Percentiles rank a stretch among this genome's conserved stretches.
These are phyloP conservation scores for Acanthopagrus latus DNA, from an alignment of 2,797 vertebrate genomes.

Conservation along the genomic window DNA sequence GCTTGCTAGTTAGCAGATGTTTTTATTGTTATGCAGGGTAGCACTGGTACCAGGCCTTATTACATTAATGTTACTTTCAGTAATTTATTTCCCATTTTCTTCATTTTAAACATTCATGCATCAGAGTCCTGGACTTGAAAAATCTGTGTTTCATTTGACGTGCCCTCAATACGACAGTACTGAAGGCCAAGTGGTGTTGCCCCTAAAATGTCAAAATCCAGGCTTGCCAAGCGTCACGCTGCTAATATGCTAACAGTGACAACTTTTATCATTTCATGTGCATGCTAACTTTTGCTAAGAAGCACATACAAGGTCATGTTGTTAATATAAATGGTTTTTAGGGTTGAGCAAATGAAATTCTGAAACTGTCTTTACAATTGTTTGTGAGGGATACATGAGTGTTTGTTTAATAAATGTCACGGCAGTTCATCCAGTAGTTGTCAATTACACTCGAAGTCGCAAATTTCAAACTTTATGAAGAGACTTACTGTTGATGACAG, in stretches of 20 bases:
- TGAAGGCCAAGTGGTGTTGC: no score
- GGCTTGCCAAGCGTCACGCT: background rate
- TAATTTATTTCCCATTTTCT: no score
- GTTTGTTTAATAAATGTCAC: slow-evolving; percentile 1
- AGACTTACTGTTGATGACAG: background rate
- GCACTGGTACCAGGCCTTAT: no score
- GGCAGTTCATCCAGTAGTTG: background rate
- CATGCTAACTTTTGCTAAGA: background rate
- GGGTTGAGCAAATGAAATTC: background rate
- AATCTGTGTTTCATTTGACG: no score
- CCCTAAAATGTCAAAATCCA: no score
- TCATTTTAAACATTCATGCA: no score
- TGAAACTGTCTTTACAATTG: background rate
- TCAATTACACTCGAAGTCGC: background rate
- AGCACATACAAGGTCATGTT: background rate
- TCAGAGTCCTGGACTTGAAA: no score
- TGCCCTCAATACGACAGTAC: no score
- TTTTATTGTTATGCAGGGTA: no score
- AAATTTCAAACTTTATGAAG: slow-evolving; percentile 1
- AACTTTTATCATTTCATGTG: no score
- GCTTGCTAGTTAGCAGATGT: no score
- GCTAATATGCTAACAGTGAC: background rate
- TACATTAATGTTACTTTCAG: no score
- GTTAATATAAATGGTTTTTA: background rate
- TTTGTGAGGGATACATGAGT: background rate